Percentiles rank a stretch among this genome's conserved stretches.
Conservation (phyloP, 2,797 vertebrate genomes). For the Staurois parvus region DNA sequence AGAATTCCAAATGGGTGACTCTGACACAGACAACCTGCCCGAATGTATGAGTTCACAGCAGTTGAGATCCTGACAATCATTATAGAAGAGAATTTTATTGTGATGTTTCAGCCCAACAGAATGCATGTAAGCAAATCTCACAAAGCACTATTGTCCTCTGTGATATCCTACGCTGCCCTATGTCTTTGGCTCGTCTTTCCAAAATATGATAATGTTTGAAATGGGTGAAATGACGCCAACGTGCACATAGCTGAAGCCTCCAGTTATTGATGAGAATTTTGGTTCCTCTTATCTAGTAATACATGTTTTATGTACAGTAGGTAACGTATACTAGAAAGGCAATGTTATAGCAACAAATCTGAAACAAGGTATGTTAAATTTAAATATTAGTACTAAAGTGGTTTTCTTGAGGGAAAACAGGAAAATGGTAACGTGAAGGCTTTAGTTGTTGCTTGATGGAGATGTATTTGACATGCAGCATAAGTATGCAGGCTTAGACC, state of each 20-base stretch:
- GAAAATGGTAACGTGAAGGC: not conserved
- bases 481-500: constrained; percentile 14
- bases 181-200: too few relatives aligned
- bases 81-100: too few relatives aligned
- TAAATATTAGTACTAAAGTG: not conserved
- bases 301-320: too few relatives aligned
- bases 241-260: not conserved
- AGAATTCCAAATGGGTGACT: too few relatives aligned
- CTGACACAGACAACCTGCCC: too few relatives aligned
- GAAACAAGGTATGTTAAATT: not conserved
- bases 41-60: too few relatives aligned
- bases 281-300: not conserved
- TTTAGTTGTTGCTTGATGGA: not conserved
- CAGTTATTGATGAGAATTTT: not conserved
- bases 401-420: not conserved
- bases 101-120: too few relatives aligned
- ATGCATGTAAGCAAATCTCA: too few relatives aligned
- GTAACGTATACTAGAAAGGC: not conserved
- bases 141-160: too few relatives aligned
- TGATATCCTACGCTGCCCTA: too few relatives aligned
- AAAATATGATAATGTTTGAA: too few relatives aligned
- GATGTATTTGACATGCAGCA: constrained; percentile 35
- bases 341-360: not conserved
- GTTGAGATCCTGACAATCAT: too few relatives aligned
- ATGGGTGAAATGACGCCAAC: not conserved